Percentiles rank a stretch among this genome's conserved stretches.
phyloP scores from a whole-genome alignment of 2,113 vertebrate species.

The Pseudolaguvia tuberculata region DNA sequence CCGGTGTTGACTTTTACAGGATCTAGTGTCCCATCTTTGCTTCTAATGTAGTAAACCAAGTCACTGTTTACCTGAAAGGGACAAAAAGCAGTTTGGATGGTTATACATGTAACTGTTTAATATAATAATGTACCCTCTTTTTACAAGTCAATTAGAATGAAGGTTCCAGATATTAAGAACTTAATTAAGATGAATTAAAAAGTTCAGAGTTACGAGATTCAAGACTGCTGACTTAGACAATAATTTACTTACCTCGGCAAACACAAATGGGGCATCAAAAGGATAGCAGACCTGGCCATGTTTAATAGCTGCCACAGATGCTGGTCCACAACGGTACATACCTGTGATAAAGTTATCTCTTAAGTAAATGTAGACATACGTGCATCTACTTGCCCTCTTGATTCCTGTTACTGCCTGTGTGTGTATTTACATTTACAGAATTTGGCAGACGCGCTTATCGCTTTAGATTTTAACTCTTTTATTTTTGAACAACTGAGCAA shows the following conservation, averaged over 20 bases:
- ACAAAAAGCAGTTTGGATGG: neutral
- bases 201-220: neutral
- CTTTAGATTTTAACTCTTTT: no score
- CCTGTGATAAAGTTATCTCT: constrained; percentile 65
- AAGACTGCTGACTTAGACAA: neutral
- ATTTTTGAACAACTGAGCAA: no score
- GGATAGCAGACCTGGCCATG: constrained; percentile 87
- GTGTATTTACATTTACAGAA: no score
- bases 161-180: no score
- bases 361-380: neutral
- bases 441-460: no score
- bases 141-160: no score
- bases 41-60: constrained; percentile 77
- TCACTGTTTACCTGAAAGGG: constrained; percentile 85
- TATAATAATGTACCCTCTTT: no score
- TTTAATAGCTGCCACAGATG: constrained; percentile 89
- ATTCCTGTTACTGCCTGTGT: neutral
- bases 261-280: constrained; percentile 88
- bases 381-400: neutral
- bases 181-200: no score
- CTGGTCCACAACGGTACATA: constrained; percentile 92
- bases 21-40: constrained; percentile 73
- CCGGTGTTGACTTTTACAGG: constrained; percentile 69
- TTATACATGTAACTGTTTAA: no score
- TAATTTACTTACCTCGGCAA: constrained; percentile 78